Evolutionary conservation across 1,140 invertebrate genomes (phyloP).

Genomic region (Cylas formicarius): DNA sequence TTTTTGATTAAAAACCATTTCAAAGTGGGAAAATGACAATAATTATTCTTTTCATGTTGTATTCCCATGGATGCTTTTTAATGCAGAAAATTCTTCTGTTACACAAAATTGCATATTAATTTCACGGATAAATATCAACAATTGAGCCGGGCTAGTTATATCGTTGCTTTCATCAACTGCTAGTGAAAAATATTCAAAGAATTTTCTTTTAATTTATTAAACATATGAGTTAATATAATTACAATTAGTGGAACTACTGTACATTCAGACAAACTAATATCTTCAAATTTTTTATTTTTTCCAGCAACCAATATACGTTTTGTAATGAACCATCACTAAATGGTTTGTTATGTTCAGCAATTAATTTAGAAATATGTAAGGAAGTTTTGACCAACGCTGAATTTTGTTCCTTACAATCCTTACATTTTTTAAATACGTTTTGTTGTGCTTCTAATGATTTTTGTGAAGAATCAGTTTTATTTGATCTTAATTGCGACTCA

Average conservation of each 20-base stretch:
- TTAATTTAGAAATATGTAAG: too few species aligned
- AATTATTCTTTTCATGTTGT: too few species aligned
- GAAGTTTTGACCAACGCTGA: conserved; percentile 14
- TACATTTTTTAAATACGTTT: too few species aligned
- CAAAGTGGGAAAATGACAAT: too few species aligned
- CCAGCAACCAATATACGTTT: conserved; percentile 13
- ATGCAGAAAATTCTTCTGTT: conserved; percentile 8
- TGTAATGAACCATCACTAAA: conserved; percentile 18
- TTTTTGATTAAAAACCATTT: too few species aligned
- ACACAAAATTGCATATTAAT: conserved; percentile 13
- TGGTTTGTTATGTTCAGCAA: conserved; percentile 20
- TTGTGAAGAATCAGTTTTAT: too few species aligned
- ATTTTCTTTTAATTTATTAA: conserved; percentile 11
- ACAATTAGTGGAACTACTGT: conserved; percentile 4
- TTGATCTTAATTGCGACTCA: too few species aligned
- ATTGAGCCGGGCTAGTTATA: conserved; percentile 6
- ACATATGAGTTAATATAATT: too few species aligned
- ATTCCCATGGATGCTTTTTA: conserved; percentile 6
- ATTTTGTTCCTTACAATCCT: too few species aligned
- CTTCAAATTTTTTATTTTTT: conserved; percentile 5
- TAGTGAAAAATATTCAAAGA: conserved; percentile 9
- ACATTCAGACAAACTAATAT: background rate
- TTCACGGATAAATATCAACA: conserved; percentile 5
- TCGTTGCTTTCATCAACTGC: conserved; percentile 5
- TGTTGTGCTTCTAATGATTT: too few species aligned